A percentile compares a stretch with the other conserved stretches of the same genome.
Evolutionary conservation across 2,113 vertebrate species (phyloP).

Genomic region (Laticauda colubrina): DNA sequence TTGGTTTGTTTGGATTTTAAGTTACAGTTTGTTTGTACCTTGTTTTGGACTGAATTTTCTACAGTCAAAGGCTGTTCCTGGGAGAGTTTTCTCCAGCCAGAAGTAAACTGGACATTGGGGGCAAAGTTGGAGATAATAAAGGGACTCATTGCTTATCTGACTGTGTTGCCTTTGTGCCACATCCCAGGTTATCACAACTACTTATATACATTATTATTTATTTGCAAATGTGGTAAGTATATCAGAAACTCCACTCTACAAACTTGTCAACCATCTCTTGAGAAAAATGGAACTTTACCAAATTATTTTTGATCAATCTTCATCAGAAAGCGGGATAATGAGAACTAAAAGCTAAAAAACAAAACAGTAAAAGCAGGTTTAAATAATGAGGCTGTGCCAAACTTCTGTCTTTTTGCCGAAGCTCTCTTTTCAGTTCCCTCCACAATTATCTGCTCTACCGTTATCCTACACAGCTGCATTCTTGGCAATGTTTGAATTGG

Average conservation of each 20-base stretch:
- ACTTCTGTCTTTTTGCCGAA: background rate
- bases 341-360: background rate
- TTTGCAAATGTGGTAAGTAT: background rate
- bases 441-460: background rate
- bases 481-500: background rate
- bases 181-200: too few relatives aligned
- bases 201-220: background rate
- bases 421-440: background rate
- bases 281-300: background rate
- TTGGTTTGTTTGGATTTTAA: too few relatives aligned
- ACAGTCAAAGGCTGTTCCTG: too few relatives aligned
- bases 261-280: background rate
- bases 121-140: too few relatives aligned
- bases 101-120: too few relatives aligned
- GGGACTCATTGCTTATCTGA: too few relatives aligned
- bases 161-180: too few relatives aligned
- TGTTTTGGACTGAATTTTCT: too few relatives aligned
- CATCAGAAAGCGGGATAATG: background rate
- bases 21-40: too few relatives aligned
- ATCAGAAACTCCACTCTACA: background rate
- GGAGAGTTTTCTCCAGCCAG: too few relatives aligned
- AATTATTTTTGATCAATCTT: background rate
- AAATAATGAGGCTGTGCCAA: background rate
- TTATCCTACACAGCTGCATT: background rate
- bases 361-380: background rate